A percentile compares a stretch with the other conserved stretches of the same genome.
These are phyloP conservation scores for Eulemur rufifrons DNA, from an alignment of 2,113 vertebrate genomes.

Conservation along the genomic window DNA sequence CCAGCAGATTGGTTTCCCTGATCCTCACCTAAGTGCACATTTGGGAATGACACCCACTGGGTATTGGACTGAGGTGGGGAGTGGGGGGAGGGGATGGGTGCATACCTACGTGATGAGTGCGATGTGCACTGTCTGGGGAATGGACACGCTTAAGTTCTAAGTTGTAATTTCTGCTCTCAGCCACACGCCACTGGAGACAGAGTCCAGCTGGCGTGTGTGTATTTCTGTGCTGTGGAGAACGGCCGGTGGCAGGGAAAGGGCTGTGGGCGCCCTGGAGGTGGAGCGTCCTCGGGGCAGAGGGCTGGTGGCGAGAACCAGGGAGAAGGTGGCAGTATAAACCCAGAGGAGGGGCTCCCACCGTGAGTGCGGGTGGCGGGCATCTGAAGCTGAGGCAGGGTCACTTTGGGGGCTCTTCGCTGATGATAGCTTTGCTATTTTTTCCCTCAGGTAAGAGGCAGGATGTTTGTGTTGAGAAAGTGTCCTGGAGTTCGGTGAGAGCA, in stretches of 20 bases:
- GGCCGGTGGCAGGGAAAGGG: background rate
- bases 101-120: too few relatives aligned
- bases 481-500: background rate
- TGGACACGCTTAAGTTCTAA: too few relatives aligned
- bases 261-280: background rate
- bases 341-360: background rate
- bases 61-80: too few relatives aligned
- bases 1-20: too few relatives aligned
- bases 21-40: too few relatives aligned
- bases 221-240: background rate
- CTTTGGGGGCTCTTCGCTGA: background rate
- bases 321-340: accelerated
- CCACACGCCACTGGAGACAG: background rate
- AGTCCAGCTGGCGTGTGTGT: background rate
- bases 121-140: too few relatives aligned
- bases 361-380: background rate
- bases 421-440: background rate
- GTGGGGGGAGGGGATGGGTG: too few relatives aligned
- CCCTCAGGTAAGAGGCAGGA: too few relatives aligned
- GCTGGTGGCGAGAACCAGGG: too few relatives aligned
- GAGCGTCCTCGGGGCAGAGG: background rate
- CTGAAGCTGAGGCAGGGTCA: background rate
- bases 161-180: background rate
- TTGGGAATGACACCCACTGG: too few relatives aligned
- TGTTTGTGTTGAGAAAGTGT: too few relatives aligned